Conservation (phyloP, 2,113 vertebrate species). For the Natator depressus region DNA sequence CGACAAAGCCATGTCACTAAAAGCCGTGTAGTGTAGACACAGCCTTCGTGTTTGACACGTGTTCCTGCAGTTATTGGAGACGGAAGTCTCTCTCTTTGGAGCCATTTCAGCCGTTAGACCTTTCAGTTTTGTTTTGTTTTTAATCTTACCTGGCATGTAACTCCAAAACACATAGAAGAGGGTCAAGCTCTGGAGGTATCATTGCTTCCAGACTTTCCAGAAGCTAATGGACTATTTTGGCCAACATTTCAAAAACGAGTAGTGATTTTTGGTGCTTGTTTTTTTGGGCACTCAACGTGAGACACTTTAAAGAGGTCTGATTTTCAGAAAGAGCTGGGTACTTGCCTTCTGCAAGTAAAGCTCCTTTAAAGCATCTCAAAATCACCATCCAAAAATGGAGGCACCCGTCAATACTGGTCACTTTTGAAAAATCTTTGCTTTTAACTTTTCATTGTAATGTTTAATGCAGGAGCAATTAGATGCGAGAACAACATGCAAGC, state of each 20-base stretch:
- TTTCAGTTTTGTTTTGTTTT: not conserved
- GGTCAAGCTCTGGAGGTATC: not conserved
- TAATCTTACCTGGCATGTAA: slow-evolving; percentile 3
- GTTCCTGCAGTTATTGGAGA: slow-evolving; percentile 40
- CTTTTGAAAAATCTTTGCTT: not conserved
- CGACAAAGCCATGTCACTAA: no score
- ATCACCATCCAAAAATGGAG: not conserved
- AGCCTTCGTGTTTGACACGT: slow-evolving; percentile 48
- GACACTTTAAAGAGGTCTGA: not conserved
- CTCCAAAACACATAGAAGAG: not conserved
- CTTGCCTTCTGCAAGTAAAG: not conserved
- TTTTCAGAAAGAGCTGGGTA: not conserved
- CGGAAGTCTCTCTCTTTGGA: slow-evolving; percentile 57
- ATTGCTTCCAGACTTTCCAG: not conserved
- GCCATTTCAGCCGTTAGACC: slow-evolving; percentile 32
- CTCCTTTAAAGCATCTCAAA: not conserved
- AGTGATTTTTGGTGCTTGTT: not conserved
- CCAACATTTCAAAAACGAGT: not conserved
- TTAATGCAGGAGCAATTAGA: not conserved
- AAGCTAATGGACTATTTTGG: slow-evolving; percentile 7
- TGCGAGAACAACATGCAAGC: not conserved
- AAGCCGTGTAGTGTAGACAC: no score
- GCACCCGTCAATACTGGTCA: not conserved
- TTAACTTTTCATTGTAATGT: not conserved
- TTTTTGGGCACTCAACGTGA: not conserved